phyloP scores from a whole-genome alignment of 2,888 invertebrate species.

The Phasia obesa region DNA sequence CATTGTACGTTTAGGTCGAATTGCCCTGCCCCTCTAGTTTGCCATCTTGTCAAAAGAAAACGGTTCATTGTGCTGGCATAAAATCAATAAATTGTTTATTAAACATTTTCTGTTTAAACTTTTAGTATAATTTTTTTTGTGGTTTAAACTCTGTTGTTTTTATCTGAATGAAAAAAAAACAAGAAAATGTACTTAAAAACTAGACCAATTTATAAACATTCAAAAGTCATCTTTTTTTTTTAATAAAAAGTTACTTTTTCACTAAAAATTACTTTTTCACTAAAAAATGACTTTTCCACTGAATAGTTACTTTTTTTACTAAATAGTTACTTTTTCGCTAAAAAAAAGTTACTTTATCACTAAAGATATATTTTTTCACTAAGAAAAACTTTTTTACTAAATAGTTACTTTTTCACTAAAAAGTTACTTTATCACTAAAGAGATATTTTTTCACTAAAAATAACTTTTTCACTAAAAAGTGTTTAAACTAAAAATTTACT shows the following conservation, averaged over 20 bases:
- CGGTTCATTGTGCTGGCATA: conserved; percentile 48
- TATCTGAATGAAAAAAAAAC: background rate
- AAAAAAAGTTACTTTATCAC: too few relatives aligned
- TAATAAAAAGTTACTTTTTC: background rate
- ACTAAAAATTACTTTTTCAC: background rate
- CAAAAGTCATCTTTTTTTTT: background rate
- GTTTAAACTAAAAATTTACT: too few relatives aligned
- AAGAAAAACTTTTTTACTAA: background rate
- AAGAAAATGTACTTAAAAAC: conserved; percentile 1
- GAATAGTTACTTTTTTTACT: too few relatives aligned
- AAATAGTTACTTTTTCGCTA: too few relatives aligned
- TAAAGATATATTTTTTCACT: background rate
- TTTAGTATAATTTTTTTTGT: background rate
- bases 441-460: too few relatives aligned
- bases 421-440: too few relatives aligned
- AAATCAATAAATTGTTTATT: conserved; percentile 55
- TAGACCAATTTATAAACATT: background rate
- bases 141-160: background rate
- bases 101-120: conserved; percentile 33
- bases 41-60: conserved; percentile 6
- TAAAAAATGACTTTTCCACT: background rate
- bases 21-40: conserved; percentile 12
- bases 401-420: background rate
- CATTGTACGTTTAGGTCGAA: conserved; percentile 11
- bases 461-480: too few relatives aligned